phyloP scores from a whole-genome alignment of 1,140 invertebrate species.

The Ectropis grisescens region DNA sequence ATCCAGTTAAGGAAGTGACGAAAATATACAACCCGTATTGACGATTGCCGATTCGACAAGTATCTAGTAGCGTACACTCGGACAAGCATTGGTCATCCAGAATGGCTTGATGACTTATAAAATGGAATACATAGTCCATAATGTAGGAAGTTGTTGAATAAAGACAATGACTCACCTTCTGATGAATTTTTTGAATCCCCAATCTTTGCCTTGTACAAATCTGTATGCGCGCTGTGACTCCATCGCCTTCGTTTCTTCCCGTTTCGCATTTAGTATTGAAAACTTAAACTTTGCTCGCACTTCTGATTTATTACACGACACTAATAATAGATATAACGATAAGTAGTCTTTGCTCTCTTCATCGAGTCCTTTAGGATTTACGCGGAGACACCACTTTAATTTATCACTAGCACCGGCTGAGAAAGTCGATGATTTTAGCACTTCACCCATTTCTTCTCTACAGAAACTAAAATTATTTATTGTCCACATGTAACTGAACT shows the following conservation, averaged over 20 bases:
- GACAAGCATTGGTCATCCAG: too few relatives aligned
- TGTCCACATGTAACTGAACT: slow-evolving; percentile 99
- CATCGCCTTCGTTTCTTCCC: slow-evolving; percentile 99
- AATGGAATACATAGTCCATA: too few relatives aligned
- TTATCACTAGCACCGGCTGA: slow-evolving; percentile 99
- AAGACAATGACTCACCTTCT: slow-evolving; percentile 72
- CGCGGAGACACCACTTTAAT: slow-evolving; percentile 99
- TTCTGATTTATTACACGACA: slow-evolving; percentile 99
- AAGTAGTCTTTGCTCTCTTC: slow-evolving; percentile 99
- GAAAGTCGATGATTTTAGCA: slow-evolving; percentile 99
- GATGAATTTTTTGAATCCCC: slow-evolving; percentile 99
- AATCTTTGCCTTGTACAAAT: slow-evolving; percentile 99
- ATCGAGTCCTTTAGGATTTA: slow-evolving; percentile 99
- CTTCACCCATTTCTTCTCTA: slow-evolving; percentile 99
- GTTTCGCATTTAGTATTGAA: slow-evolving; percentile 99
- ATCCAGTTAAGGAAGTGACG: too few relatives aligned
- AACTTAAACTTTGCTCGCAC: slow-evolving; percentile 99
- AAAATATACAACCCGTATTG: too few relatives aligned
- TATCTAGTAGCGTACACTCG: too few relatives aligned
- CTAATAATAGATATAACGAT: slow-evolving; percentile 97
- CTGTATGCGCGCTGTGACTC: slow-evolving; percentile 91
- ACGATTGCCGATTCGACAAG: too few relatives aligned
- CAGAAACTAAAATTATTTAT: slow-evolving; percentile 99
- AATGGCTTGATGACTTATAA: too few relatives aligned
- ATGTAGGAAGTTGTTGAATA: too few relatives aligned